Evolutionary conservation across 2,797 vertebrate species (phyloP).

Genomic region (Phaenicophaeus curvirostris): DNA sequence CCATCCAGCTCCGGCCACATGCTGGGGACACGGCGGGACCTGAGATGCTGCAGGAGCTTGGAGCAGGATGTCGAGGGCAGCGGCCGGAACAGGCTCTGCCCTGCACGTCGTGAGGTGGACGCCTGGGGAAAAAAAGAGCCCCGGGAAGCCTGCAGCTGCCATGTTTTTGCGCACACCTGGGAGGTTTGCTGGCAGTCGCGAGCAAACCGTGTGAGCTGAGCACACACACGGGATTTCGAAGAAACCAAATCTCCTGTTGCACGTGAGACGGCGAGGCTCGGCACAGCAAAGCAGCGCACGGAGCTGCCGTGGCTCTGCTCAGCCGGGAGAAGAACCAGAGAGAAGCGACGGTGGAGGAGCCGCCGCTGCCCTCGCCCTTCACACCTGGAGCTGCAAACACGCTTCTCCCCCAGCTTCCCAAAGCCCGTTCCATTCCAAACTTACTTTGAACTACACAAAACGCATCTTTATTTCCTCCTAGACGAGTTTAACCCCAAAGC

Average conservation of each 20-base stretch:
- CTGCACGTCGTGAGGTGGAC: too few species aligned
- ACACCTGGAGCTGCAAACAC: background rate
- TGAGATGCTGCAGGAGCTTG: background rate
- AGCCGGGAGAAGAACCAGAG: too few species aligned
- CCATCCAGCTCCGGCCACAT: fast-evolving
- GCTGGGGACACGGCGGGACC: fast-evolving
- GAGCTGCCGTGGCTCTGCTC: too few species aligned
- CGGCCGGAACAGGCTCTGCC: background rate
- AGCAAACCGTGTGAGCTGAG: background rate
- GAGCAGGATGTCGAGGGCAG: background rate
- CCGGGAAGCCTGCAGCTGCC: too few species aligned
- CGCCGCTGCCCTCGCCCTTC: background rate
- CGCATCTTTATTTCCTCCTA: background rate
- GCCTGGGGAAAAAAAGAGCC: background rate
- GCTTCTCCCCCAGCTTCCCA: background rate
- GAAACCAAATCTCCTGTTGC: background rate
- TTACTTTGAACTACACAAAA: background rate
- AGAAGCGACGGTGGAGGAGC: background rate
- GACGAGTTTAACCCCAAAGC: background rate
- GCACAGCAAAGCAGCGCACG: background rate
- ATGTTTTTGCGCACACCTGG: too few species aligned
- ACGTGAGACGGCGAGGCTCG: fast-evolving
- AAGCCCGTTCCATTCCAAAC: background rate
- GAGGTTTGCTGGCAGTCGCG: background rate
- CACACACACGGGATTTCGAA: fast-evolving